phyloP scores from a whole-genome alignment of 2,113 vertebrate species.

The Melanerpes formicivorus region DNA sequence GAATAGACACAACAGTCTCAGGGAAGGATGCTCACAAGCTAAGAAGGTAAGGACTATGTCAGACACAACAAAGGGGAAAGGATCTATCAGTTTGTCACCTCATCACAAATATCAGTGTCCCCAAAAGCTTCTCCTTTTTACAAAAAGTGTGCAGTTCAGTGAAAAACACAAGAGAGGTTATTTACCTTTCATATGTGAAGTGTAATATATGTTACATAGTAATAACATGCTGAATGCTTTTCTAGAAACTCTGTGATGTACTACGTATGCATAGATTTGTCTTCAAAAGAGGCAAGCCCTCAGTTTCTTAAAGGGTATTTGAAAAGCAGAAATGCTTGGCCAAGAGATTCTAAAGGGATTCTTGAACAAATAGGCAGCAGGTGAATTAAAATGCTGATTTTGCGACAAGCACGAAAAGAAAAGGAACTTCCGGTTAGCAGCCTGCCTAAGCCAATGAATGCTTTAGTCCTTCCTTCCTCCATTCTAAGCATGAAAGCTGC shows the following conservation, averaged over 20 bases:
- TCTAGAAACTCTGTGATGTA: neutral
- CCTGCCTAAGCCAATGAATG: neutral
- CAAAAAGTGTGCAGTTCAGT: neutral
- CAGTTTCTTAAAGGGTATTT: neutral
- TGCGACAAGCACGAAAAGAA: neutral
- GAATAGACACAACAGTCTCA: neutral
- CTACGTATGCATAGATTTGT: rapidly evolving
- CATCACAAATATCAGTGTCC: neutral
- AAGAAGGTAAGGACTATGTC: neutral
- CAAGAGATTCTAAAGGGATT: neutral
- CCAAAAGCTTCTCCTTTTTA: neutral
- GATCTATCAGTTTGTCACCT: neutral
- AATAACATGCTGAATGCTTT: rapidly evolving
- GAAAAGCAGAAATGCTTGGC: neutral
- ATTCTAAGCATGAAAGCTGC: neutral
- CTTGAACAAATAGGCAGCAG: neutral
- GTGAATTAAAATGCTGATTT: neutral
- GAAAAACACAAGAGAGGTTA: neutral
- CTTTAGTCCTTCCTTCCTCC: conserved; percentile 48
- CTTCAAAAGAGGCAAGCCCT: neutral
- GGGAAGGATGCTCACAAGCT: neutral
- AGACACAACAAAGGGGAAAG: neutral
- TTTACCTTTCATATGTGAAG: neutral
- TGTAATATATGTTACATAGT: neutral
- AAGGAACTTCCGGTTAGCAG: conserved; percentile 2